Conservation (phyloP, 2,797 vertebrate genomes). For the Protosalanx chinensis region DNA sequence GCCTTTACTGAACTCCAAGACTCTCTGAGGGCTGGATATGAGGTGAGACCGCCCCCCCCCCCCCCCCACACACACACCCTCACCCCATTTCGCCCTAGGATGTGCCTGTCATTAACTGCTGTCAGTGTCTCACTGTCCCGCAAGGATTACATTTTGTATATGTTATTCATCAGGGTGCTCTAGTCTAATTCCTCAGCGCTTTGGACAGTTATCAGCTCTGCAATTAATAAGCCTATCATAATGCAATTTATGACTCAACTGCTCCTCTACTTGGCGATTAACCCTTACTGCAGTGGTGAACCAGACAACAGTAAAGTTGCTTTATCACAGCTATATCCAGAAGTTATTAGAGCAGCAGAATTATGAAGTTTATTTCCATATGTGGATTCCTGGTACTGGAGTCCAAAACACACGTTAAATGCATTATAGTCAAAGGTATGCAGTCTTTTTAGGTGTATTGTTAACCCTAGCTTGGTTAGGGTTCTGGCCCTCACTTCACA, state of each 20-base stretch:
- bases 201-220: not conserved
- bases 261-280: conserved; percentile 39
- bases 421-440: too few relatives aligned
- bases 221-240: not conserved
- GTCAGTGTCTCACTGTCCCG: not conserved
- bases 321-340: too few relatives aligned
- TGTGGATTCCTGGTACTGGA: too few relatives aligned
- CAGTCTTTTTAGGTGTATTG: too few relatives aligned
- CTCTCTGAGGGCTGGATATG: not conserved
- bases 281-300: conserved; percentile 18
- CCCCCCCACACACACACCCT: too few relatives aligned
- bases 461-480: too few relatives aligned
- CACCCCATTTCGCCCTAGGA: not conserved
- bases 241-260: conserved; percentile 33
- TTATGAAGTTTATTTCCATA: too few relatives aligned
- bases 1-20: not conserved
- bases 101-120: not conserved
- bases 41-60: not conserved
- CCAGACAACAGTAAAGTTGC: not conserved
- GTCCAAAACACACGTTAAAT: too few relatives aligned
- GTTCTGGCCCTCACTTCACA: too few relatives aligned
- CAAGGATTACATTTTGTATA: not conserved
- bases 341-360: too few relatives aligned
- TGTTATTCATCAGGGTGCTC: not conserved
- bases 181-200: not conserved